Conservation (phyloP, 2,113 vertebrate species). For the Circaetus gallicus region DNA sequence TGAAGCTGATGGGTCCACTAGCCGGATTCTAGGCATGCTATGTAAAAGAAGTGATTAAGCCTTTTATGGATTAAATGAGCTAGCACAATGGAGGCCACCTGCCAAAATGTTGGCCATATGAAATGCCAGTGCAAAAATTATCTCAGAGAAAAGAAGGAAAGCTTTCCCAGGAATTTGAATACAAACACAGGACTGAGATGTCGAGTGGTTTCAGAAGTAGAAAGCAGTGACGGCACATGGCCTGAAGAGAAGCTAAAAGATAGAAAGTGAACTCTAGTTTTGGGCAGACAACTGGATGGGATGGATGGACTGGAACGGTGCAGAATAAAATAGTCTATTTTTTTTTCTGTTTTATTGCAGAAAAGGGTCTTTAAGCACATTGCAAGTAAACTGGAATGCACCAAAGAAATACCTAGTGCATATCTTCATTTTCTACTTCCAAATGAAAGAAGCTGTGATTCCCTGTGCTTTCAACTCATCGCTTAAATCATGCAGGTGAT, state of each 20-base stretch:
- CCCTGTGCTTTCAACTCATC: background rate
- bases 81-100: conserved; percentile 5
- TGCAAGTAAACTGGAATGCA: background rate
- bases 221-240: background rate
- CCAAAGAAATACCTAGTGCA: background rate
- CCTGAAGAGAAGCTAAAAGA: background rate
- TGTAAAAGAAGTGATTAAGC: conserved; percentile 14
- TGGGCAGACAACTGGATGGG: background rate
- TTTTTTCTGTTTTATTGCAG: background rate
- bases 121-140: conserved; percentile 2
- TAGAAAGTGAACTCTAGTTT: background rate
- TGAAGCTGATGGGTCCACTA: background rate
- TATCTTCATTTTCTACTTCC: background rate
- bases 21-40: background rate
- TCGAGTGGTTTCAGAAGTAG: background rate
- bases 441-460: background rate
- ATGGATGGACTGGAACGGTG: background rate
- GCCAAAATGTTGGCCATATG: background rate
- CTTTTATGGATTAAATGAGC: background rate
- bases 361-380: background rate
- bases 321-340: background rate
- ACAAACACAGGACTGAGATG: background rate
- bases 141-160: background rate
- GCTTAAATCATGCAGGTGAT: background rate
- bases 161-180: background rate